Conservation (phyloP, 1,140 invertebrate species). For the Chelonus insularis region DNA sequence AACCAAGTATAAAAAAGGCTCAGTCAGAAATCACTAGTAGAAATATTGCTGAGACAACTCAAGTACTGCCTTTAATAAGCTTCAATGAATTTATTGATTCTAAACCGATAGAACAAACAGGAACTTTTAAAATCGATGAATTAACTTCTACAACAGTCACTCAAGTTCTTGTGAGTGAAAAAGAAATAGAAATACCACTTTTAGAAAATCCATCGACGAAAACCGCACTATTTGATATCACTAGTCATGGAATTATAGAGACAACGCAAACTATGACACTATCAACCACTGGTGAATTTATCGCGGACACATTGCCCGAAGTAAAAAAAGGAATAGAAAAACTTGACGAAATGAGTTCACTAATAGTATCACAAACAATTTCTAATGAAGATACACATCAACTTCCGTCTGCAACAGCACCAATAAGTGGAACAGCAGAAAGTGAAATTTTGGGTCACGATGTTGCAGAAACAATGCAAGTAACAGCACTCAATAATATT, state of each 20-base stretch:
- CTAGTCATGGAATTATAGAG: constrained; percentile 32
- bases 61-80: constrained; percentile 41
- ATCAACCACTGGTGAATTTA: constrained; percentile 28
- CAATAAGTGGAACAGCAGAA: constrained; percentile 33
- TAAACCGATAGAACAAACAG: constrained; percentile 37
- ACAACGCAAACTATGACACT: constrained; percentile 32
- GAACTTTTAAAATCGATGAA: constrained; percentile 35
- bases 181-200: constrained; percentile 18
- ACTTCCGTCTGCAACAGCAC: constrained; percentile 30
- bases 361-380: constrained; percentile 33
- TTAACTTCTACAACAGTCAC: constrained; percentile 33
- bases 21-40: constrained; percentile 39
- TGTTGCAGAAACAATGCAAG: constrained; percentile 40
- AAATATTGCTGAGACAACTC: constrained; percentile 43
- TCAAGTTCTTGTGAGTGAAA: constrained; percentile 33
- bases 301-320: constrained; percentile 29
- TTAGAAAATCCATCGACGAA: constrained; percentile 29
- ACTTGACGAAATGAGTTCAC: constrained; percentile 34
- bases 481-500: constrained; percentile 33
- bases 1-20: constrained; percentile 41
- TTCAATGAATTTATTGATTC: constrained; percentile 33
- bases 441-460: constrained; percentile 27
- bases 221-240: constrained; percentile 35
- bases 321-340: constrained; percentile 35
- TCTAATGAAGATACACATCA: constrained; percentile 38